Evolutionary conservation across 2,888 invertebrate genomes (phyloP), one percentile per base, ranked within the genome.

Genomic region (Matsumyia berberina): DNA sequence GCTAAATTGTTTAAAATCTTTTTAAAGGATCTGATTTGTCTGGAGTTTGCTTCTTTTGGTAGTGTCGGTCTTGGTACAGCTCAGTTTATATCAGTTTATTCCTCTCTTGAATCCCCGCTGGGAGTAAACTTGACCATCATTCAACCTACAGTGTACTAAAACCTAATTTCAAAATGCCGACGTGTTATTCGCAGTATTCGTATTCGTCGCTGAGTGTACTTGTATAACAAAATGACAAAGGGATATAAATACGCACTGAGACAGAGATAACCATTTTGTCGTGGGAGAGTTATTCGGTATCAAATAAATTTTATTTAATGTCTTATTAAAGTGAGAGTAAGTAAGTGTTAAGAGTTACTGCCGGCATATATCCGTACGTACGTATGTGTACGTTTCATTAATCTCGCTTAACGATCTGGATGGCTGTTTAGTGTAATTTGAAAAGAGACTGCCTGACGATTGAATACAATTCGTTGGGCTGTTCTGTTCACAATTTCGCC

Each of bases 241-340:
- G 70, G 39, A 81, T 64, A 66, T 35, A 58, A 58, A 77, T 66
- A 70, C 77, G 58, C 69, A 81, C 31, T 57, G 31, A 31, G 57
- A 58, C 53, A 49, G 29, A 74, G 67, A 42, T 51, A 42, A 19
- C 49, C 57, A 70, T 66, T 72, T 60, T 73, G 57, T 64, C 69
- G 62, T 83, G 77, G 55, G 70, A 83, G 73, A 78, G 73, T 79
- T 83, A 83, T 83, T 83, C 29, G 79, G 55, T 53, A 79, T 74
- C 79, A 83, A 83, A 83, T 83, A 83, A 83, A 83, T 83, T 83
- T 79, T 35, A 73, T 83, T 83, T 83, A 83, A 83, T 83, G 83
- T 79, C 79, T 79, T 83, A 79, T 83, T 83, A 83, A 79, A 83
- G 83, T 79, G 79, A 78, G 79, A 83, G 83, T 83, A 73, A 83